Evolutionary conservation across 2,888 invertebrate species (phyloP).

Genomic region (Chymomyza caudatula): DNA sequence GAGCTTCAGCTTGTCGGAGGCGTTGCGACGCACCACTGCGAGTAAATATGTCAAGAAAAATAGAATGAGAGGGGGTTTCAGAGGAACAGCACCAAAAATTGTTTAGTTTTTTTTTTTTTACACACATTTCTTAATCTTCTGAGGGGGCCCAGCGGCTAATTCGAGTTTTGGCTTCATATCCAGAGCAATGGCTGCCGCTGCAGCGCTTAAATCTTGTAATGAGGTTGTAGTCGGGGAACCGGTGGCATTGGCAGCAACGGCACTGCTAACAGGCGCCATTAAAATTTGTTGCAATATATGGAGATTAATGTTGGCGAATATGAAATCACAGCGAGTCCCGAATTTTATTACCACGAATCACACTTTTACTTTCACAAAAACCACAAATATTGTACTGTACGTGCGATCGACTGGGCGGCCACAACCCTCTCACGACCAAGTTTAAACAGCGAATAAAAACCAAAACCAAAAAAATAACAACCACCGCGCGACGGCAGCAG

Average conservation of each 20-base stretch:
- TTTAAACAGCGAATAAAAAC: conserved; percentile 77
- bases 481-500: conserved; percentile 58
- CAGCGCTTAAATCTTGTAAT: conserved; percentile 67
- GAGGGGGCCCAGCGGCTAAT: conserved; percentile 35
- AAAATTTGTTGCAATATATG: conserved; percentile 39
- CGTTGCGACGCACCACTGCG: conserved; percentile 77
- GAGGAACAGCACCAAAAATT: neutral
- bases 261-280: conserved; percentile 57
- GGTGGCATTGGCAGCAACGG: conserved; percentile 28
- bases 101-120: conserved; percentile 20
- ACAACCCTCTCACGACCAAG: conserved; percentile 78
- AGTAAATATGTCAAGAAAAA: too few relatives aligned
- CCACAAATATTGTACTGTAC: neutral
- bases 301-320: conserved; percentile 29
- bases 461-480: conserved; percentile 72
- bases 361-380: neutral
- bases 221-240: conserved; percentile 56
- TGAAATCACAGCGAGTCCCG: neutral
- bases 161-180: conserved; percentile 70
- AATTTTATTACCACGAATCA: neutral
- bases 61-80: neutral
- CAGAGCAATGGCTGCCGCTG: conserved; percentile 70
- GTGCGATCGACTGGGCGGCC: conserved; percentile 35
- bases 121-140: conserved; percentile 69
- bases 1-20: conserved; percentile 75